These are phyloP conservation scores for Odocoileus hemionus DNA, from an alignment of 2,113 vertebrate species.

Conservation along the genomic window DNA sequence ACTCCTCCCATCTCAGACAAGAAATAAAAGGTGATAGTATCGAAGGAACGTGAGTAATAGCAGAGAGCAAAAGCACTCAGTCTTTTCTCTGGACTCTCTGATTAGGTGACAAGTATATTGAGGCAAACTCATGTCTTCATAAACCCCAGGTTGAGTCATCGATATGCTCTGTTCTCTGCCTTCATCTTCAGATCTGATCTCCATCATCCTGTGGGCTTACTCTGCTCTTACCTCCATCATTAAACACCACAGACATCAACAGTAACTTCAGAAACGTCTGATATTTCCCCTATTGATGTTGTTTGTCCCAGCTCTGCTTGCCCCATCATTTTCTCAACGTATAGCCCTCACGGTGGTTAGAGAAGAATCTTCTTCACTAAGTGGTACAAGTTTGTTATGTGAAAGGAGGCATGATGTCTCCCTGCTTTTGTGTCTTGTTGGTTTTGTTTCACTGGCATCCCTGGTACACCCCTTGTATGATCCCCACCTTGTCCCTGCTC, in stretches of 20 bases:
- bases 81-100: not conserved
- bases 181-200: not conserved
- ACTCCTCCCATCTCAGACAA: not conserved
- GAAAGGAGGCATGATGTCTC: not conserved
- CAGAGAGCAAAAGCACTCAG: not conserved
- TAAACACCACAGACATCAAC: not conserved
- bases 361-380: not conserved
- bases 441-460: not conserved
- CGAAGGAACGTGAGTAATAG: not conserved
- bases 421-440: not conserved
- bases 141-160: not conserved
- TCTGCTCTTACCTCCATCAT: not conserved
- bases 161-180: not conserved
- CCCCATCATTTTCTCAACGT: not conserved
- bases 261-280: not conserved
- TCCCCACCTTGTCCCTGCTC: fast-evolving
- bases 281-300: fast-evolving
- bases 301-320: not conserved
- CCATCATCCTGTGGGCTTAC: not conserved
- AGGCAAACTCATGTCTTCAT: not conserved
- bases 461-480: not conserved
- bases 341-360: not conserved
- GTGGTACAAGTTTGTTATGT: not conserved
- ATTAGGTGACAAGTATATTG: not conserved
- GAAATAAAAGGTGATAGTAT: not conserved